These are phyloP conservation scores for Heloderma charlesbogerti DNA, from an alignment of 2,113 vertebrate species.

Conservation along the genomic window DNA sequence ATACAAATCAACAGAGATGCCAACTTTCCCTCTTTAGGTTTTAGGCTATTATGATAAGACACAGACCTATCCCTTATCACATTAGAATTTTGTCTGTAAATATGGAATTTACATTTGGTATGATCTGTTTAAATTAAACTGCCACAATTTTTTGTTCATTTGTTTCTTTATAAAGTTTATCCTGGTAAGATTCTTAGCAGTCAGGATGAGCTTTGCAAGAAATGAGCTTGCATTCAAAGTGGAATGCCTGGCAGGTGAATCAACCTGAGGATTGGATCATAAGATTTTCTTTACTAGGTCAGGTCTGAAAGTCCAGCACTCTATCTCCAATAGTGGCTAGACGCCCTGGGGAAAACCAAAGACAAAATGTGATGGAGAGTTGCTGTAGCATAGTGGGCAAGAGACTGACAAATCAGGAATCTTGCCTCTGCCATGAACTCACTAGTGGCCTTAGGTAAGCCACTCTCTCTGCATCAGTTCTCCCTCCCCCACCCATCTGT, in stretches of 20 bases:
- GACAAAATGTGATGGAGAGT: background rate
- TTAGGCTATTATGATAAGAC: background rate
- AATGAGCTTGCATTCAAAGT: background rate
- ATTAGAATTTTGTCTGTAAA: background rate
- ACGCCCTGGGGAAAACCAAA: background rate
- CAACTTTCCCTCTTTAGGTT: background rate
- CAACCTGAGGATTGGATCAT: background rate
- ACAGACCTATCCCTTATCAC: background rate
- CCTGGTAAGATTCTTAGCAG: background rate
- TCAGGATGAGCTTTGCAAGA: background rate
- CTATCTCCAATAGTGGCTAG: background rate
- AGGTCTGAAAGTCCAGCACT: background rate
- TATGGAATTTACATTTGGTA: background rate
- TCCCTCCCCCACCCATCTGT: background rate
- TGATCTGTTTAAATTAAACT: background rate
- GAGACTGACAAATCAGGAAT: background rate
- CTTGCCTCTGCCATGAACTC: background rate
- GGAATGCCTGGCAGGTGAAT: background rate
- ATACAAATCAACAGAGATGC: background rate
- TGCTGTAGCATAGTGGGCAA: background rate
- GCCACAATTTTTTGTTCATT: background rate
- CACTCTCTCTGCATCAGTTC: background rate
- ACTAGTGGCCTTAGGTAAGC: background rate
- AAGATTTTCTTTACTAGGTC: background rate
- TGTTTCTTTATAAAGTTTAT: background rate